These are phyloP conservation scores for Ariopsis seemanni DNA, from an alignment of 2,113 vertebrate species.

Conservation along the genomic window DNA sequence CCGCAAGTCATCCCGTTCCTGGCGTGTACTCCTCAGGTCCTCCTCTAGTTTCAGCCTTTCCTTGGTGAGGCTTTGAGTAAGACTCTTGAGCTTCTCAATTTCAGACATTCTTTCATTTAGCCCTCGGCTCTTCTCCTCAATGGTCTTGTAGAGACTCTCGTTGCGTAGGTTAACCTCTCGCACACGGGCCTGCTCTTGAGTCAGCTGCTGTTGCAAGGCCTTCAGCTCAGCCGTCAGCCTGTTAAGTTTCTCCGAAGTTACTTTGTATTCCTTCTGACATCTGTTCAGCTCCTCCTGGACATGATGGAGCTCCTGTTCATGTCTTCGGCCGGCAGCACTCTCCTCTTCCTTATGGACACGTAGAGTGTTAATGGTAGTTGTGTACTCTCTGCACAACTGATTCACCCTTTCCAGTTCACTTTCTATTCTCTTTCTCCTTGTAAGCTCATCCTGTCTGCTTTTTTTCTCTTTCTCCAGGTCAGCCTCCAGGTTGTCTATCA, in stretches of 20 bases:
- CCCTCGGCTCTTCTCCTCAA: slow-evolving; percentile 88
- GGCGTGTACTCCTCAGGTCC: slow-evolving; percentile 80
- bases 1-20: slow-evolving; percentile 84
- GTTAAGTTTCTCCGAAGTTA: slow-evolving; percentile 78
- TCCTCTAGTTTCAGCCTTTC: slow-evolving; percentile 90
- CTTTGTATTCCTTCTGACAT: slow-evolving; percentile 84
- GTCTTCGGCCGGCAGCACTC: slow-evolving; percentile 75
- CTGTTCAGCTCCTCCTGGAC: slow-evolving; percentile 84
- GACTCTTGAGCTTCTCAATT: slow-evolving; percentile 85
- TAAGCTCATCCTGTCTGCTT: slow-evolving; percentile 78
- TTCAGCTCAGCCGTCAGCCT: slow-evolving; percentile 77
- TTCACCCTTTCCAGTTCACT: slow-evolving; percentile 84
- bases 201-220: slow-evolving; percentile 81
- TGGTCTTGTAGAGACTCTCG: slow-evolving; percentile 87
- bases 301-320: slow-evolving; percentile 82
- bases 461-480: slow-evolving; percentile 84
- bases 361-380: slow-evolving; percentile 82
- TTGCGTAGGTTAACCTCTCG: slow-evolving; percentile 85
- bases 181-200: slow-evolving; percentile 80
- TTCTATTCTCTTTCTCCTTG: slow-evolving; percentile 84
- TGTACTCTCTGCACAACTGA: slow-evolving; percentile 80
- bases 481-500: slow-evolving; percentile 79
- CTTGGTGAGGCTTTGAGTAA: slow-evolving; percentile 91
- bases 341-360: slow-evolving; percentile 83
- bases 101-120: slow-evolving; percentile 87